A percentile compares a stretch with the other conserved stretches of the same genome.
Conservation (phyloP, 1,140 invertebrate genomes). For the Zelostemma sp. region DNA sequence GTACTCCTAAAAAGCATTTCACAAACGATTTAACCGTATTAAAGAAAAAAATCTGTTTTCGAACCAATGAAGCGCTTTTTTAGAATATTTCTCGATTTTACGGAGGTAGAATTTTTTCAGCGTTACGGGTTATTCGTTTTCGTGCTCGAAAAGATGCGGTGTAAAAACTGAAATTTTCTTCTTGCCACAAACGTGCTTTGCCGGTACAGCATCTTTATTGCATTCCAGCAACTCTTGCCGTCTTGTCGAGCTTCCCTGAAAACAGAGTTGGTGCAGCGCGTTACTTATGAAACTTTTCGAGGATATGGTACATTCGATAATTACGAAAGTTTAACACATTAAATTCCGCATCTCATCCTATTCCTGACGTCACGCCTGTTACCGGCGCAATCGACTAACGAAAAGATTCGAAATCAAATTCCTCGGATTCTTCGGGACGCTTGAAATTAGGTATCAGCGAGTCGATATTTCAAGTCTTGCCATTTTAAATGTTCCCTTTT, state of each 20-base stretch:
- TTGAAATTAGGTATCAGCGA: background rate
- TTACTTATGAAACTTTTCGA: constrained; percentile 59
- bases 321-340: constrained; percentile 57
- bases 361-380: constrained; percentile 11
- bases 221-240: constrained; percentile 32
- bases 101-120: background rate
- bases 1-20: background rate
- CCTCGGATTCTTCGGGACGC: background rate
- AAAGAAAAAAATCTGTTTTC: background rate
- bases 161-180: constrained; percentile 13
- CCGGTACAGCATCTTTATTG: constrained; percentile 40
- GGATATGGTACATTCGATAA: constrained; percentile 58
- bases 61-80: too few relatives aligned
- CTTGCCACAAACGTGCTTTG: constrained; percentile 17
- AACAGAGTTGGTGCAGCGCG: constrained; percentile 39
- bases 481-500: background rate
- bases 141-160: constrained; percentile 10
- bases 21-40: background rate
- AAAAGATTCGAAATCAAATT: constrained; percentile 1
- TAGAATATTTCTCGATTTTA: background rate
- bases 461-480: background rate
- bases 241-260: constrained; percentile 13
- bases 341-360: constrained; percentile 48
- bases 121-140: too few relatives aligned
- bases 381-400: background rate